phyloP scores from a whole-genome alignment of 2,113 vertebrate species.

The Numenius arquata region DNA sequence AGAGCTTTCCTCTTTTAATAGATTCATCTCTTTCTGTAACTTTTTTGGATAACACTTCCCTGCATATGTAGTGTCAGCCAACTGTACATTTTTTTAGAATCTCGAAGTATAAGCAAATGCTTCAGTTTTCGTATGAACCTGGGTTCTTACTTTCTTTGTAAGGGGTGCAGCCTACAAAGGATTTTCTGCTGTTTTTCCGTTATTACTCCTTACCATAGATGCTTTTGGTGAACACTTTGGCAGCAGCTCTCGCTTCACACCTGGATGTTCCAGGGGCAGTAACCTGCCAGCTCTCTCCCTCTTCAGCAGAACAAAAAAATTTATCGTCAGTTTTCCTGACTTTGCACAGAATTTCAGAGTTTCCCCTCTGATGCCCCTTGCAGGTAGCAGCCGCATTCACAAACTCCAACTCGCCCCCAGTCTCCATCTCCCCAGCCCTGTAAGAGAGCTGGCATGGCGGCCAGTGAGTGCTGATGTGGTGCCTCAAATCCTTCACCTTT shows the following conservation, averaged over 20 bases:
- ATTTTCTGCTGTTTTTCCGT: background rate
- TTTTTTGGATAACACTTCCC: background rate
- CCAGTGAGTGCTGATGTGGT: background rate
- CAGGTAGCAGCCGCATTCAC: background rate
- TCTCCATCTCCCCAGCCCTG: accelerated
- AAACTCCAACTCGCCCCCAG: background rate
- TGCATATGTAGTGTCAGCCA: background rate
- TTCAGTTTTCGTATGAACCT: background rate
- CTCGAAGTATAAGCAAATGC: background rate
- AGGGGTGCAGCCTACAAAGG: background rate
- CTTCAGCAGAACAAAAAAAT: background rate
- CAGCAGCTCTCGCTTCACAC: background rate
- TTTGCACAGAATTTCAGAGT: background rate
- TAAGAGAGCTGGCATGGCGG: background rate
- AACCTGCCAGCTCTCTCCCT: background rate
- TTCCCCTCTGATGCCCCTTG: background rate
- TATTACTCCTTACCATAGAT: background rate
- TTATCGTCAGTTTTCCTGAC: background rate
- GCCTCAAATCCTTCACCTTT: background rate
- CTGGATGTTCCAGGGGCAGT: background rate
- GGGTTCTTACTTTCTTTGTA: background rate
- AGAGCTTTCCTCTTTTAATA: background rate
- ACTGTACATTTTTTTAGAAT: background rate
- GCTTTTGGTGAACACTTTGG: background rate
- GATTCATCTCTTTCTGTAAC: background rate